phyloP scores from a whole-genome alignment of 2,113 vertebrate species.

The Ophiodon elongatus region DNA sequence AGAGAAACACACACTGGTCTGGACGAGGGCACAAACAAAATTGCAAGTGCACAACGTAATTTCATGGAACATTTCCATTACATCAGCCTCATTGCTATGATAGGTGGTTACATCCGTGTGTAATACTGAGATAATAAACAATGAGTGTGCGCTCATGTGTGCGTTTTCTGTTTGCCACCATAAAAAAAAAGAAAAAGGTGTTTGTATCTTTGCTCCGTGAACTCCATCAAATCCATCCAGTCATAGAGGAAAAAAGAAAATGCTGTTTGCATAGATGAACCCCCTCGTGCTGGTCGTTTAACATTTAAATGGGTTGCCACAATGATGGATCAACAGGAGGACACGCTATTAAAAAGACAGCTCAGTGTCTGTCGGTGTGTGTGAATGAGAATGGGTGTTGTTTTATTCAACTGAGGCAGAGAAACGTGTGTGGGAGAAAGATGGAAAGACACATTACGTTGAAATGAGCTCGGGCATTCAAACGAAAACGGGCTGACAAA shows the following conservation, averaged over 20 bases:
- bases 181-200: conserved; percentile 36
- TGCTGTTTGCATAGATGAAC: conserved; percentile 51
- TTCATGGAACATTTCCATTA: conserved; percentile 38
- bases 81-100: conserved; percentile 34
- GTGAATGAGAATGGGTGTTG: conserved; percentile 18
- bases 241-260: conserved; percentile 9
- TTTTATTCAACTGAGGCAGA: conserved; percentile 39
- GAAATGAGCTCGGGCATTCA: conserved; percentile 46
- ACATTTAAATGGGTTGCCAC: conserved; percentile 66
- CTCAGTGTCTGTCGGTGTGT: conserved; percentile 48
- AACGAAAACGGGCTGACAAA: conserved; percentile 6
- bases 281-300: conserved; percentile 56
- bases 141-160: conserved; percentile 6
- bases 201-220: conserved; percentile 41
- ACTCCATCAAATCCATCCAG: conserved; percentile 54
- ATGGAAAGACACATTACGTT: conserved; percentile 41
- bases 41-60: neutral
- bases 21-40: conserved; percentile 16
- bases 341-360: conserved; percentile 54
- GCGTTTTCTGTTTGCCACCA: conserved; percentile 9
- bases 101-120: conserved; percentile 20
- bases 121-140: conserved; percentile 27
- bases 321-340: conserved; percentile 62
- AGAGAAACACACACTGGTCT: neutral
- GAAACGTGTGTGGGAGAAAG: conserved; percentile 22